phyloP scores from a whole-genome alignment of 1,140 invertebrate genomes.

The Eulimnadia texana region DNA sequence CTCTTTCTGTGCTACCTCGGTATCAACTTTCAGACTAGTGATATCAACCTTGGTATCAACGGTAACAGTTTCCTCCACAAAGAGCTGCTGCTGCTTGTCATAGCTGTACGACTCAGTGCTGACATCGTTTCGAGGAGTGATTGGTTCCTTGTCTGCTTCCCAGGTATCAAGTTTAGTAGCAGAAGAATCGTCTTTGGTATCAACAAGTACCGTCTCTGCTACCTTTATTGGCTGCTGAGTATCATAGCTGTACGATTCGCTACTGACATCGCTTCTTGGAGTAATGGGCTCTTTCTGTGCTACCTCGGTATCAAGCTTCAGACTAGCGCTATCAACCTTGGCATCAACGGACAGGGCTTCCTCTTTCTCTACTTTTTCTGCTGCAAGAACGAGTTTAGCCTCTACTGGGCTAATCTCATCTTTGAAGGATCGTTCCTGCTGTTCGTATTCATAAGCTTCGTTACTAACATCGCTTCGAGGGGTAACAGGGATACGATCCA shows the following conservation, averaged over 20 bases:
- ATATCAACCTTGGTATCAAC: neutral
- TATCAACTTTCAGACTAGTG: neutral
- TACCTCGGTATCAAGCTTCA: neutral
- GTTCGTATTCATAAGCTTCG: neutral
- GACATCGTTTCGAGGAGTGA: constrained; percentile 7
- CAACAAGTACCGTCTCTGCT: no score
- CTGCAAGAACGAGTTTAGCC: no score
- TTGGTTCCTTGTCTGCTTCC: neutral
- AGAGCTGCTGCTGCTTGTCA: constrained; percentile 7
- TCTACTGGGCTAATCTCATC: no score
- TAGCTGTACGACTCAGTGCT: constrained; percentile 10
- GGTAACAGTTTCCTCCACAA: neutral
- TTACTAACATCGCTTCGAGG: neutral
- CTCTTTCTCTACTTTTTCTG: neutral
- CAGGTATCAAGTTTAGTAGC: neutral
- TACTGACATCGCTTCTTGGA: no score
- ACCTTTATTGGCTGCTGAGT: no score
- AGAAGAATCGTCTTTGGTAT: no score
- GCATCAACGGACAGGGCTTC: neutral
- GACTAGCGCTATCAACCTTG: neutral
- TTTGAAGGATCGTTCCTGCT: no score
- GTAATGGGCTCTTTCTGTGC: neutral
- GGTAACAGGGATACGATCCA: neutral
- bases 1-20: neutral
- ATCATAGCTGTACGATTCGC: no score